Evolutionary conservation across 2,113 vertebrate species (phyloP), one percentile per base, ranked within the genome.

Genomic region (Serinus canaria): DNA sequence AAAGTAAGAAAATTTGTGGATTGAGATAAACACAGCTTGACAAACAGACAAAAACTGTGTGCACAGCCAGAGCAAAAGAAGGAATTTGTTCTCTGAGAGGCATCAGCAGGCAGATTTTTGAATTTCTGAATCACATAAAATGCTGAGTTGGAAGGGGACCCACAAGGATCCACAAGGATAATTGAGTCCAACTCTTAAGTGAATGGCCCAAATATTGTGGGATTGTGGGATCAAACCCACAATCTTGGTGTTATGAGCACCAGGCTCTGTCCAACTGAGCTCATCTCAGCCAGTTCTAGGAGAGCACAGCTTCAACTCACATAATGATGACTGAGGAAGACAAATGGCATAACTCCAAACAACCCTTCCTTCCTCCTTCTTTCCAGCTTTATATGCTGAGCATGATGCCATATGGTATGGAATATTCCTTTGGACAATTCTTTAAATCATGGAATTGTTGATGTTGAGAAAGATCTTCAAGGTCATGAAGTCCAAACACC

Each of bases 181-280:
- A 46, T 33, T 0, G 0, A 28, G 8, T 46, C 27, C 33, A 60
- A 0, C 7, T 60, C 12, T 52, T 27, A 19, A 52, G 31, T 43
- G 25, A 35, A 43, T 31, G 21, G 35, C 44, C 37, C 52, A 67
- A 7, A 41, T 0, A 59, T 37, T 37, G 37, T 9, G 37, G 37
- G 37, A 37, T 37, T 37, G 37, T 37, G 52, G 21, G 31, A 35
- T 43, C 35, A 67, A 50, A 43, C 24, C 16, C 19, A 85, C 10
- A 58, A 4, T 13, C 6, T 31, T 59, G 43, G 25, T 50, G 37
- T 14, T 59, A 14, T 25, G 21, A 68, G 44, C 62, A 50, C 5
- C 44, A 43, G 43, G 17, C 31, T 59, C 62, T 67, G 60, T 16
- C 20, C 43, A 35, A 0, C 43, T 66, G 52, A 59, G 25, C 25